Evolutionary conservation across 2,888 invertebrate species (phyloP).

Genomic region (Sussaba pulchella): DNA sequence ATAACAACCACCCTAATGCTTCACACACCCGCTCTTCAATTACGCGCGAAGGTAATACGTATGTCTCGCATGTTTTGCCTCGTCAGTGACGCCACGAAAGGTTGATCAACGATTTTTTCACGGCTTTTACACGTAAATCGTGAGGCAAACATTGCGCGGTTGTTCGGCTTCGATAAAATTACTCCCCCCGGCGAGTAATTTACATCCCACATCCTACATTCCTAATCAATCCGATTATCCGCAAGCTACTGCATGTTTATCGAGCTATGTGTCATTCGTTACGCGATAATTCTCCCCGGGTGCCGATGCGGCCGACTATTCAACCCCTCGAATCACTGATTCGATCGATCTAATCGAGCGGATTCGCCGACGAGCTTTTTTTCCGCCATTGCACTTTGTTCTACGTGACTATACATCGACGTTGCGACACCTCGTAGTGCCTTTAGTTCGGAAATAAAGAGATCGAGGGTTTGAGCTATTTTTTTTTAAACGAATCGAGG

Average conservation of each 20-base stretch:
- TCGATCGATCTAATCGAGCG: slow-evolving; percentile 46
- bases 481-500: no score
- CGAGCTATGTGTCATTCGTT: slow-evolving; percentile 19
- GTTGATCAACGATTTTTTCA: slow-evolving; percentile 30
- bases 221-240: slow-evolving; percentile 59
- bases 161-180: slow-evolving; percentile 28
- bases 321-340: slow-evolving; percentile 6
- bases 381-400: slow-evolving; percentile 24
- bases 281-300: slow-evolving; percentile 5
- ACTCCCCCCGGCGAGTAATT: slow-evolving; percentile 27
- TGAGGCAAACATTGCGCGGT: slow-evolving; percentile 47
- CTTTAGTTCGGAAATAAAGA: slow-evolving; percentile 24
- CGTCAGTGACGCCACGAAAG: slow-evolving; percentile 1
- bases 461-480: not conserved
- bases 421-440: slow-evolving; percentile 1
- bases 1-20: no score
- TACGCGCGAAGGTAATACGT: slow-evolving; percentile 13
- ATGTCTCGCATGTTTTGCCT: slow-evolving; percentile 18
- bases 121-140: slow-evolving; percentile 12
- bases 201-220: slow-evolving; percentile 38
- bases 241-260: slow-evolving; percentile 27
- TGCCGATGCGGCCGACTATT: slow-evolving; percentile 12
- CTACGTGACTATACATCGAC: slow-evolving; percentile 18
- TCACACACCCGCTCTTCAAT: slow-evolving; percentile 3
- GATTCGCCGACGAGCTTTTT: slow-evolving; percentile 38